Evolutionary conservation across 2,888 invertebrate genomes (phyloP).

Genomic region (Eumacrocentrus americanus): DNA sequence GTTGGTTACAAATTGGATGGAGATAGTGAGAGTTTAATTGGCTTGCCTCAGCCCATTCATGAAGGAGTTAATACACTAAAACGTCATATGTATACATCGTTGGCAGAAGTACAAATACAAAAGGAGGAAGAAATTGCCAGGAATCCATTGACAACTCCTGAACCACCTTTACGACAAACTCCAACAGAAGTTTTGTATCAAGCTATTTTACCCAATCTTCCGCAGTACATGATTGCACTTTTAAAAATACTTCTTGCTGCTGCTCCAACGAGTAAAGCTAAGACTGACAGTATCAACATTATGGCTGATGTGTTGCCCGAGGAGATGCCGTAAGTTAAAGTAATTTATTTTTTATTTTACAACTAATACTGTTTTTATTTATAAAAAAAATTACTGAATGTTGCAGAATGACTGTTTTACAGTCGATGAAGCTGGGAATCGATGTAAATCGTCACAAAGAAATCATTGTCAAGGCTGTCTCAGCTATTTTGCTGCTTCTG

Average conservation of each 20-base stretch:
- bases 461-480: conserved; percentile 96
- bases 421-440: conserved; percentile 93
- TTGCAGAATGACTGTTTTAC: conserved; percentile 83
- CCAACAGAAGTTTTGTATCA: conserved; percentile 90
- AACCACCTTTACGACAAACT: conserved; percentile 79
- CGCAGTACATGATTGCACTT: conserved; percentile 97
- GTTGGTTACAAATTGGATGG: conserved; percentile 90
- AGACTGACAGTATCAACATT: conserved; percentile 97
- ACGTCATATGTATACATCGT: conserved; percentile 89
- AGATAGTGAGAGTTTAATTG: conserved; percentile 89
- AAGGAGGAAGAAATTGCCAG: conserved; percentile 89
- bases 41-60: conserved; percentile 95
- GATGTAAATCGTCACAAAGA: conserved; percentile 99
- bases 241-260: conserved; percentile 96
- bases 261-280: conserved; percentile 98
- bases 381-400: neutral
- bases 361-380: conserved; percentile 8
- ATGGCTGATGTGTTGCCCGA: conserved; percentile 97
- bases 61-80: conserved; percentile 92
- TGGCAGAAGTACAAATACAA: conserved; percentile 90
- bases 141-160: conserved; percentile 87
- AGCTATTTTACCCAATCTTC: conserved; percentile 93
- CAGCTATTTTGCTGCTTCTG: conserved; percentile 85
- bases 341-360: conserved; percentile 10
- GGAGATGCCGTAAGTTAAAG: conserved; percentile 83